These are phyloP conservation scores for Ceramica pisi DNA, from an alignment of 2,888 invertebrate species.

Conservation along the genomic window DNA sequence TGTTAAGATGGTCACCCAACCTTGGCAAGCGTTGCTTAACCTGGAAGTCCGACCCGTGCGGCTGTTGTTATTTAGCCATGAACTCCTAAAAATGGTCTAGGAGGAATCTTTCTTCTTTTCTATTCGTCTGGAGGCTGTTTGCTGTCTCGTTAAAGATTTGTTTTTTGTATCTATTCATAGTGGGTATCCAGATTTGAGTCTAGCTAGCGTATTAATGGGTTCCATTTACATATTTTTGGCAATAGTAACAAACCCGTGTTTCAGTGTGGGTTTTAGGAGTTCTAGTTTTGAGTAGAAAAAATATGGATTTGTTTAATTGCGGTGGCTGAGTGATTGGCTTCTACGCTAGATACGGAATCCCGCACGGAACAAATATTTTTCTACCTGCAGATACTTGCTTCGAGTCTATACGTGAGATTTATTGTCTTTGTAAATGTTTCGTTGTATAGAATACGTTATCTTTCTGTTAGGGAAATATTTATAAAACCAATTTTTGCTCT, in stretches of 20 bases:
- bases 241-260: background rate
- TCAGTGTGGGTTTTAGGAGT: background rate
- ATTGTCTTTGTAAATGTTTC: slow-evolving; percentile 9
- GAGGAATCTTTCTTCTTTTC: no score
- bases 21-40: no score
- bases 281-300: background rate
- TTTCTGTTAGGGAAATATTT: background rate
- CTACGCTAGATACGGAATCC: background rate
- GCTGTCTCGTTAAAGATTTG: no score
- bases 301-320: background rate
- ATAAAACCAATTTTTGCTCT: background rate
- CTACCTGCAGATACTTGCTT: background rate
- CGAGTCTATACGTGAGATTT: background rate
- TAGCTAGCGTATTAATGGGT: background rate
- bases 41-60: no score
- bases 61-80: no score
- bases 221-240: background rate
- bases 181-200: no score
- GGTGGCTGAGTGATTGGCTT: background rate
- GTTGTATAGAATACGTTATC: background rate
- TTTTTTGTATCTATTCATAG: no score
- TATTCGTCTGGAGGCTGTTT: no score
- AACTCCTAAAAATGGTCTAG: no score
- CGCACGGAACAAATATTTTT: slow-evolving; percentile 3
- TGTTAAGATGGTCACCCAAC: no score